phyloP scores from a whole-genome alignment of 2,113 vertebrate genomes.

The Arenaria interpres region DNA sequence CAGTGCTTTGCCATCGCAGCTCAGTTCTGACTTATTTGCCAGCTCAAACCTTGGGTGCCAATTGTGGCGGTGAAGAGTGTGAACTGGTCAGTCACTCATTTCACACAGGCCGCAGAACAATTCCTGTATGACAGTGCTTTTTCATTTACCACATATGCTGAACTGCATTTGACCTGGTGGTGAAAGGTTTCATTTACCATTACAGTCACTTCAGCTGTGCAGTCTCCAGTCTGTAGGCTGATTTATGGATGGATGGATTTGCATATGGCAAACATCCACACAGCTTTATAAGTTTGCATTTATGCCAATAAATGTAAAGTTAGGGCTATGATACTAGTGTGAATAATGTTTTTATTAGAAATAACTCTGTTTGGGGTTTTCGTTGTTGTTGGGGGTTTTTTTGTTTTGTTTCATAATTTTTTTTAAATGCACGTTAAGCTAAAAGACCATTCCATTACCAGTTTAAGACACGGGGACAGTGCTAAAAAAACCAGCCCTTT shows the following conservation, averaged over 20 bases:
- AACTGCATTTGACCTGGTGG: constrained; percentile 56
- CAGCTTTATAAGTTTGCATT: constrained; percentile 24
- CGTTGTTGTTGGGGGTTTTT: neutral
- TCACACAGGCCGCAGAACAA: neutral
- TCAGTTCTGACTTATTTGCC: neutral
- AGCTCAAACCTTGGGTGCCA: neutral
- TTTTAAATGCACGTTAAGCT: neutral
- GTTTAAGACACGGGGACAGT: neutral
- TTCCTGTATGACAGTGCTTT: neutral
- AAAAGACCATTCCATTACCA: neutral
- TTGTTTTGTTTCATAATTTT: neutral
- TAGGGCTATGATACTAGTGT: constrained; percentile 15
- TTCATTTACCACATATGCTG: constrained; percentile 38
- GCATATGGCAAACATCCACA: constrained; percentile 59
- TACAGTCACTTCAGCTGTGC: constrained; percentile 56
- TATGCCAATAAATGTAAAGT: constrained; percentile 53
- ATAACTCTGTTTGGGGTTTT: neutral
- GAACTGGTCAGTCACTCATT: neutral
- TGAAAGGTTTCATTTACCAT: constrained; percentile 66
- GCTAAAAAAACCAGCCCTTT: neutral
- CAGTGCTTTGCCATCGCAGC: neutral
- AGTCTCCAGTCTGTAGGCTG: constrained; percentile 10
- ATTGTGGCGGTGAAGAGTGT: neutral
- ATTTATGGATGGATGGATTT: constrained; percentile 64
- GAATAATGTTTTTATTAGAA: constrained; percentile 57